Conservation (phyloP, 2,113 vertebrate species). For the Laticauda colubrina region DNA sequence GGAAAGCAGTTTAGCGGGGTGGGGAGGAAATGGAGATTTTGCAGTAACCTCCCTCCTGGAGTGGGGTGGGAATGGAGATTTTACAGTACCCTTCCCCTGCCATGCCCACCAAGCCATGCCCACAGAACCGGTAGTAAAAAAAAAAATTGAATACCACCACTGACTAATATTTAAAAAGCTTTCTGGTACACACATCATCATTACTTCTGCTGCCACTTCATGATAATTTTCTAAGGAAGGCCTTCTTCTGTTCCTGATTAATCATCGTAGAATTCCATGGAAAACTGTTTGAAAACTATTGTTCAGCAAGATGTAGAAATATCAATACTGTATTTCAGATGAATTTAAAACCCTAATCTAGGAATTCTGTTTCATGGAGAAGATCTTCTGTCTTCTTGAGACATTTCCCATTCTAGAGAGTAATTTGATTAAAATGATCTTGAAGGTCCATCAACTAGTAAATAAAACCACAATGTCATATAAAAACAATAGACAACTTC, state of each 20-base stretch:
- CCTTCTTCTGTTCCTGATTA: neutral
- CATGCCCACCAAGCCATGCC: no score
- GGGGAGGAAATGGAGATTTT: no score
- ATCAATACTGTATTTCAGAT: neutral
- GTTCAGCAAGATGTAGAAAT: neutral
- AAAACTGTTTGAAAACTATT: neutral
- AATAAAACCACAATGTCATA: conserved; percentile 2
- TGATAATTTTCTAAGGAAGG: neutral
- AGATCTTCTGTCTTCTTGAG: neutral
- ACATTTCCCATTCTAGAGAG: conserved; percentile 3
- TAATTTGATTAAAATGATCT: neutral
- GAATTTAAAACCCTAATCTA: neutral
- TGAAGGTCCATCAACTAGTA: neutral
- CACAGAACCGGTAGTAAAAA: no score
- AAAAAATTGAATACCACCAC: no score
- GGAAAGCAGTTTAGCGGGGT: no score
- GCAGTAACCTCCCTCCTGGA: no score
- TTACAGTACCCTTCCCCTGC: no score
- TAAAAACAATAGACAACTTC: neutral
- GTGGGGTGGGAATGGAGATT: no score
- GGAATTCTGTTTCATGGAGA: no score
- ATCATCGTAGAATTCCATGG: neutral
- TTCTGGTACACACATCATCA: neutral
- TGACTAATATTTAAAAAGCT: neutral
- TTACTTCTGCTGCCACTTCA: neutral